Evolutionary conservation across 1,140 invertebrate genomes (phyloP).

Genomic region (Rhagoletis zephyria): DNA sequence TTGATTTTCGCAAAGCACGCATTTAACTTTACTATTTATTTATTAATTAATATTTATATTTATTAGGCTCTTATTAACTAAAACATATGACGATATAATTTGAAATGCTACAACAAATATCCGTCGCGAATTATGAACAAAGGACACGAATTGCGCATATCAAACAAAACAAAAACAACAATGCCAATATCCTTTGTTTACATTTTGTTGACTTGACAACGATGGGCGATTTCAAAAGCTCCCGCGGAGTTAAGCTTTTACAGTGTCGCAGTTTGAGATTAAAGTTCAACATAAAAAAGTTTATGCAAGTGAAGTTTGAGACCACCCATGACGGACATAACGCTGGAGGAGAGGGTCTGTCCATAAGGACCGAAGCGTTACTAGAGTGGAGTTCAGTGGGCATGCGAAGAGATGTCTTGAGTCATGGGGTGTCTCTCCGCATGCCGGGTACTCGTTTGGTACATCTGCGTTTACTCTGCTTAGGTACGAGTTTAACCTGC

Average conservation of each 20-base stretch:
- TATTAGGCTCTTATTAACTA: not conserved
- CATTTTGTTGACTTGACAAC: slow-evolving; percentile 45
- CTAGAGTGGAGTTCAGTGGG: too few relatives aligned
- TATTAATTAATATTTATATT: not conserved
- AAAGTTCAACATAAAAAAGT: not conserved
- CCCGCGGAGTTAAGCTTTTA: not conserved
- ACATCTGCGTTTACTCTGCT: too few relatives aligned
- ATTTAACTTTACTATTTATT: not conserved
- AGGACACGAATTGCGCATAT: slow-evolving; percentile 38
- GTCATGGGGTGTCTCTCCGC: too few relatives aligned
- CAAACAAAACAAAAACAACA: slow-evolving; percentile 43
- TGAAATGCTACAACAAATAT: not conserved
- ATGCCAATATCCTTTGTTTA: slow-evolving; percentile 22
- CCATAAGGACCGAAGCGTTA: too few relatives aligned
- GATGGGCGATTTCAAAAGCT: not conserved
- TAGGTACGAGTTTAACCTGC: too few relatives aligned
- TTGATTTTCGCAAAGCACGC: not conserved
- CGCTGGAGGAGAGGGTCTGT: too few relatives aligned
- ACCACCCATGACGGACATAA: too few relatives aligned
- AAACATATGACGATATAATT: not conserved
- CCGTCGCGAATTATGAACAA: not conserved
- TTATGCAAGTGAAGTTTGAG: too few relatives aligned
- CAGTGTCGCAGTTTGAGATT: not conserved
- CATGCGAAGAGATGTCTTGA: too few relatives aligned
- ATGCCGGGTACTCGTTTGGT: too few relatives aligned